Conservation (phyloP, 2,888 invertebrate genomes). For the Drosophila borborema region DNA sequence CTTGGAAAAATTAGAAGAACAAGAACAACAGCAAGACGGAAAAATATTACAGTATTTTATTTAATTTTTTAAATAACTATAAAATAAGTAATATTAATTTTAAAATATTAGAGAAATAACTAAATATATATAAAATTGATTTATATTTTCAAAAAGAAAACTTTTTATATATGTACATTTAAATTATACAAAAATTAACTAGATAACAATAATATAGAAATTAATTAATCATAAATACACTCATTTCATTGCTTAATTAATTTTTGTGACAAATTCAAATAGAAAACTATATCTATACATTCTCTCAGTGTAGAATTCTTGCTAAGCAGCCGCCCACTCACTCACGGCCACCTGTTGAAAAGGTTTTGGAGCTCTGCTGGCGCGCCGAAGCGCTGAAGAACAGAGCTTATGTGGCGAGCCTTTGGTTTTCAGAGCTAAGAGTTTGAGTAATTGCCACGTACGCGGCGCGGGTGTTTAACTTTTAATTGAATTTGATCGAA, state of each 20-base stretch:
- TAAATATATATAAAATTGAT: too few relatives aligned
- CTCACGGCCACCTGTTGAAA: conserved; percentile 55
- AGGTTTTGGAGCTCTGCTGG: conserved; percentile 1
- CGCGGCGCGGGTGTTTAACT: conserved; percentile 64
- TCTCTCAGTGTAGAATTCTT: background rate
- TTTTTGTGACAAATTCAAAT: background rate
- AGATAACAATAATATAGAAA: too few relatives aligned
- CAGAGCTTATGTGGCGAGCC: conserved; percentile 41
- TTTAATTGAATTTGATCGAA: conserved; percentile 81
- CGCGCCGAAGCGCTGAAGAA: conserved; percentile 10
- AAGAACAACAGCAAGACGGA: too few relatives aligned
- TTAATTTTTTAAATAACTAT: too few relatives aligned
- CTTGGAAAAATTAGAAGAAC: background rate
- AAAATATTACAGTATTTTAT: too few relatives aligned
- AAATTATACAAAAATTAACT: too few relatives aligned
- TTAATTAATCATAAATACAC: too few relatives aligned
- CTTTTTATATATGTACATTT: too few relatives aligned
- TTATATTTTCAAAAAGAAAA: too few relatives aligned
- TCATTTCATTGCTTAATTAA: background rate
- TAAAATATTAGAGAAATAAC: too few relatives aligned
- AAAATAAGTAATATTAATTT: too few relatives aligned
- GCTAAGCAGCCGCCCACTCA: background rate
- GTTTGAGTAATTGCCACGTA: conserved; percentile 75
- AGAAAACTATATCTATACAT: background rate
- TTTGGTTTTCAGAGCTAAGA: conserved; percentile 23